Evolutionary conservation across 30 jellyfish, hydroid and myxozoan genomes (phyloP).

Genomic region (Aurelia sp.): DNA sequence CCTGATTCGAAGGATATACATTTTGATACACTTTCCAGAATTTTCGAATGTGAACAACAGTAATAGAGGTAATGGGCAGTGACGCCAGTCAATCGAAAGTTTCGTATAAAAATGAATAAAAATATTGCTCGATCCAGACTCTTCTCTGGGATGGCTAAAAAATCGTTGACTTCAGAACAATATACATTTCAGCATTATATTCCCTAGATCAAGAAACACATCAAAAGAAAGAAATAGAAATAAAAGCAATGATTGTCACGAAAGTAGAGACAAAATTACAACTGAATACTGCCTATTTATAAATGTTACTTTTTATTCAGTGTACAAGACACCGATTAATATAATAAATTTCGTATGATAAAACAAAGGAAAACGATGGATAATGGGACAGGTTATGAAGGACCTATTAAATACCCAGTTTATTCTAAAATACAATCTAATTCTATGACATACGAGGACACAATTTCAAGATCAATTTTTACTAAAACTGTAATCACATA

Average conservation of each 20-base stretch:
- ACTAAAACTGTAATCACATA: slow-evolving; percentile 65
- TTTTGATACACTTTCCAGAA: too few species aligned
- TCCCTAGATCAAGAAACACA: too few species aligned
- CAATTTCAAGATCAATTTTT: slow-evolving; percentile 59
- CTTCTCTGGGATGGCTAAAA: too few species aligned
- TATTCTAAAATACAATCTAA: slow-evolving; percentile 67
- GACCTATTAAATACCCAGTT: slow-evolving; percentile 58
- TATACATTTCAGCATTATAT: too few species aligned
- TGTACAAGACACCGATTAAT: slow-evolving; percentile 29
- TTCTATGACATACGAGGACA: slow-evolving; percentile 60
- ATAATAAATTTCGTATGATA: slow-evolving; percentile 19
- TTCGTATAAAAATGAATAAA: too few species aligned
- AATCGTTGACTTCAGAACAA: too few species aligned
- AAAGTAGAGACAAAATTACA: slow-evolving; percentile 16
- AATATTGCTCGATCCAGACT: too few species aligned
- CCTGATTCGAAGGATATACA: too few species aligned
- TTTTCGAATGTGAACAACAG: too few species aligned
- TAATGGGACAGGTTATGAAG: slow-evolving; percentile 1
- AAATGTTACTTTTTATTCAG: slow-evolving; percentile 36
- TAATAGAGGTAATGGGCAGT: too few species aligned
- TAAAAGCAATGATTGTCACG: slow-evolving; percentile 8
- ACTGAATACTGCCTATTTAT: slow-evolving; percentile 37
- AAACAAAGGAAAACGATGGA: slow-evolving; percentile 41
- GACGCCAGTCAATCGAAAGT: too few species aligned
- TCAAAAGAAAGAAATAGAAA: background rate